Conservation (phyloP, 1,140 invertebrate species). For the Maniola jurtina region DNA sequence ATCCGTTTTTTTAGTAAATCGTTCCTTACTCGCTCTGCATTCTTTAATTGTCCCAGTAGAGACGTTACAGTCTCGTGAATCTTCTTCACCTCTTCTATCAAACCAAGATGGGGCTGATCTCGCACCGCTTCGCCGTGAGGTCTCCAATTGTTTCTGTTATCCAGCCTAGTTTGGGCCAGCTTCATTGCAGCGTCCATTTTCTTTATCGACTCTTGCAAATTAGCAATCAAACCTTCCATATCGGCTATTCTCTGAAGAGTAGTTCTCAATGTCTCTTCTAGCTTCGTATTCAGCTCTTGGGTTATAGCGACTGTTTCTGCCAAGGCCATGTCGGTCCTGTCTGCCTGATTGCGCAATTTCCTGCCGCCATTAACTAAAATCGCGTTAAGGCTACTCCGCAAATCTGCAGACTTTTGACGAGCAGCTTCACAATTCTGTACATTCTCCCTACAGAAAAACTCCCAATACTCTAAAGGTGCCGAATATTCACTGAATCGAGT, state of each 20-base stretch:
- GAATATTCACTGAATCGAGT: constrained; percentile 85
- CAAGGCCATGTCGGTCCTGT: constrained; percentile 84
- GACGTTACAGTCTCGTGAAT: constrained; percentile 83
- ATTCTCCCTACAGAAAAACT: constrained; percentile 84
- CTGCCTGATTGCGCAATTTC: constrained; percentile 86
- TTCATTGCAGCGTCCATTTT: constrained; percentile 86
- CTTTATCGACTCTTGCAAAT: constrained; percentile 80
- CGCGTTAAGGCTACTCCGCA: constrained; percentile 82
- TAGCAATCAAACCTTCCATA: constrained; percentile 83
- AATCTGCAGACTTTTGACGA: constrained; percentile 81
- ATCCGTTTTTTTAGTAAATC: constrained; percentile 81
- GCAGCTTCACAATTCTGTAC: constrained; percentile 82
- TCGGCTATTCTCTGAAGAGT: constrained; percentile 82
- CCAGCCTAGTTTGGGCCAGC: constrained; percentile 87
- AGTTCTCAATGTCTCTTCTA: constrained; percentile 83
- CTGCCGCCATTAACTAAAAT: constrained; percentile 83
- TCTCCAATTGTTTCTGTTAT: constrained; percentile 82
- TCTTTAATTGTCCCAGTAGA: constrained; percentile 70
- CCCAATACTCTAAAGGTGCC: constrained; percentile 83
- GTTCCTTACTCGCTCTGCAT: constrained; percentile 80
- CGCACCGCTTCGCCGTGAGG: constrained; percentile 86
- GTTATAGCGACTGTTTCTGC: constrained; percentile 83
- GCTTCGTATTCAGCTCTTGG: constrained; percentile 81
- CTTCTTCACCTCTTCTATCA: constrained; percentile 86
- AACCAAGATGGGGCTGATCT: constrained; percentile 83